These are phyloP conservation scores for Todiramphus chloris DNA, from an alignment of 2,113 vertebrate genomes.

Conservation along the genomic window DNA sequence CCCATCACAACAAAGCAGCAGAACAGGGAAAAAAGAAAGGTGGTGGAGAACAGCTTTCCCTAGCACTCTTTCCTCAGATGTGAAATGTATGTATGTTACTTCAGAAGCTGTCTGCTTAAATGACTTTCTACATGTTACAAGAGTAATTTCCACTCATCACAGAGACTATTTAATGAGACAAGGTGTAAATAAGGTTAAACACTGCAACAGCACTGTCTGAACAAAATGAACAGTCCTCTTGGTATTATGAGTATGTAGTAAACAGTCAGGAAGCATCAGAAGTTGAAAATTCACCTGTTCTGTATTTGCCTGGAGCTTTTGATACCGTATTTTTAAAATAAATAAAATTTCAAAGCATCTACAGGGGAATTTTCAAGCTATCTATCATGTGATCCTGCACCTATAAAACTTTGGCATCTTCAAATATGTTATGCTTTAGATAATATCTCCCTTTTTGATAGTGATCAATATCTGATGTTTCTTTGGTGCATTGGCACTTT, in stretches of 20 bases:
- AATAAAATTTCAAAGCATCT: neutral
- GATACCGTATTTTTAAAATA: neutral
- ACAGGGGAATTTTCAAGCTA: neutral
- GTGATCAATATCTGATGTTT: neutral
- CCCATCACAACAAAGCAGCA: neutral
- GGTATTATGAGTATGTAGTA: neutral
- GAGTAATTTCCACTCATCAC: neutral
- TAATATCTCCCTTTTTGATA: neutral
- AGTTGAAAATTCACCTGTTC: neutral
- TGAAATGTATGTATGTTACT: neutral
- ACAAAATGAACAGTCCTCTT: neutral
- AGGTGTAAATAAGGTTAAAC: neutral
- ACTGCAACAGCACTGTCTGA: neutral
- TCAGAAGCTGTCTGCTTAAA: neutral
- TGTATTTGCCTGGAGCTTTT: neutral
- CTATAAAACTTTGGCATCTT: neutral
- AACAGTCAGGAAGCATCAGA: neutral
- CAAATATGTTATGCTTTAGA: neutral
- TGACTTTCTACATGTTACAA: neutral
- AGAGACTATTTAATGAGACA: neutral
- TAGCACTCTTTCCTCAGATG: neutral
- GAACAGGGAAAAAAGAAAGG: fast-evolving
- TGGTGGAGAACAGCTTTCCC: neutral
- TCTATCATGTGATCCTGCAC: neutral
- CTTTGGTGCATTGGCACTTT: neutral